Evolutionary conservation across 2,113 vertebrate species (phyloP).

Genomic region (Paramormyrops kingsleyae): DNA sequence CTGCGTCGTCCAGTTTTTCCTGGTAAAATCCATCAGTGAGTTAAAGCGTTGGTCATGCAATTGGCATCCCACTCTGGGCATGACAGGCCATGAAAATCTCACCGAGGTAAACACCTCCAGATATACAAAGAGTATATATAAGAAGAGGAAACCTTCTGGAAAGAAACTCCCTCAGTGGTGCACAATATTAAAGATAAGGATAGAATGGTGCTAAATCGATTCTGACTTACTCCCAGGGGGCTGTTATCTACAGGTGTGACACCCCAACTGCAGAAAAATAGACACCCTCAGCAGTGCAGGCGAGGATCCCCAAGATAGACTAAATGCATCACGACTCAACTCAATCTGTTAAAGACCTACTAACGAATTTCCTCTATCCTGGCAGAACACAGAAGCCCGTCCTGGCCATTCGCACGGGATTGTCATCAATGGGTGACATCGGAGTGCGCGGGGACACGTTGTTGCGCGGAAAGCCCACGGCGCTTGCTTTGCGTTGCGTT

Average conservation of each 20-base stretch:
- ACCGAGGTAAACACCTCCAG: not conserved
- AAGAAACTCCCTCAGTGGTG: not conserved
- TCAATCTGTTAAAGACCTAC: not conserved
- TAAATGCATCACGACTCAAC: not conserved
- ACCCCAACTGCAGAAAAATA: not conserved
- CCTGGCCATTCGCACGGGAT: not conserved
- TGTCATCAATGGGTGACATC: not conserved
- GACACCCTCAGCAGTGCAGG: not conserved
- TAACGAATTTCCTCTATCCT: not conserved
- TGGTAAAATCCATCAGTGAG: not conserved
- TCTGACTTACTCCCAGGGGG: constrained; percentile 4
- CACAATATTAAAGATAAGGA: not conserved
- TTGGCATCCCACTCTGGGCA: not conserved
- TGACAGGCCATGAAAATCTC: constrained; percentile 4
- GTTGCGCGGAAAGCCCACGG: not conserved
- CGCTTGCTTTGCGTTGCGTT: not conserved
- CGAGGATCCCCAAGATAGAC: not conserved
- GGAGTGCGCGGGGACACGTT: not conserved
- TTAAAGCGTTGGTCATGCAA: not conserved
- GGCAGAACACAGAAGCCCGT: not conserved
- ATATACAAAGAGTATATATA: not conserved
- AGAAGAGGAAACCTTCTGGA: not conserved
- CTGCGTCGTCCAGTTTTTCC: not conserved
- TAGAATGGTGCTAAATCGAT: not conserved
- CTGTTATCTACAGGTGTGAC: not conserved